Percentiles rank a stretch among this genome's conserved stretches.
Conservation (phyloP, 2,888 invertebrate species). For the Pyrochroa serraticornis region DNA sequence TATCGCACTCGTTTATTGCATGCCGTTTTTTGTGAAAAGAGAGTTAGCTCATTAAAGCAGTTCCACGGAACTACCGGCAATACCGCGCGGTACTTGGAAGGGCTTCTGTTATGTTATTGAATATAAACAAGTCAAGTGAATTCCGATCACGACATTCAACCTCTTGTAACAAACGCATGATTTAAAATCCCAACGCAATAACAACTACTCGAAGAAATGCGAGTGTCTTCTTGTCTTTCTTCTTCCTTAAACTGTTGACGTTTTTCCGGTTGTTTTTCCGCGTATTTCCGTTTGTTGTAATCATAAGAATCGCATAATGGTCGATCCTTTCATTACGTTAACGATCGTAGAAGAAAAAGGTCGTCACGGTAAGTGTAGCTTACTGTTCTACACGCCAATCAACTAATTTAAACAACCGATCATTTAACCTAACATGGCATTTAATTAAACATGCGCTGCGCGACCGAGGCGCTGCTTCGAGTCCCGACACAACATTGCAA, state of each 20-base stretch:
- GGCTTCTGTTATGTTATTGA: slow-evolving; percentile 14
- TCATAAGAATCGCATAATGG: slow-evolving; percentile 2
- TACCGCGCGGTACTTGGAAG: not conserved
- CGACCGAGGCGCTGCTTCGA: slow-evolving; percentile 16
- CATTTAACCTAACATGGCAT: slow-evolving; percentile 42
- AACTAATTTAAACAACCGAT: slow-evolving; percentile 46
- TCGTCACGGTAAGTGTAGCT: slow-evolving; percentile 35
- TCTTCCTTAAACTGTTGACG: slow-evolving; percentile 7
- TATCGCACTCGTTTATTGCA: too few species aligned
- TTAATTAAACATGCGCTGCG: slow-evolving; percentile 38
- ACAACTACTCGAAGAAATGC: slow-evolving; percentile 23
- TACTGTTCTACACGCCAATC: slow-evolving; percentile 45
- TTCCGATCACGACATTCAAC: slow-evolving; percentile 38
- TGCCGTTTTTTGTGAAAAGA: too few species aligned
- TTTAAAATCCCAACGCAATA: slow-evolving; percentile 39
- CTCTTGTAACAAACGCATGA: slow-evolving; percentile 36
- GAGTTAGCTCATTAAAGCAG: too few species aligned
- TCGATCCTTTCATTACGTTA: not conserved
- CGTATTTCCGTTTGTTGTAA: too few species aligned
- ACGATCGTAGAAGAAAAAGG: slow-evolving; percentile 19
- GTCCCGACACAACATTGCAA: slow-evolving; percentile 19
- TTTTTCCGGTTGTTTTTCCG: slow-evolving; percentile 1
- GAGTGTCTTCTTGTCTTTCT: slow-evolving; percentile 12
- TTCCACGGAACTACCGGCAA: too few species aligned
- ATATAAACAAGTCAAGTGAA: slow-evolving; percentile 38